Evolutionary conservation across 2,797 vertebrate species (phyloP), one percentile per base, ranked within the genome.

Genomic region (Loriculus beryllinus): DNA sequence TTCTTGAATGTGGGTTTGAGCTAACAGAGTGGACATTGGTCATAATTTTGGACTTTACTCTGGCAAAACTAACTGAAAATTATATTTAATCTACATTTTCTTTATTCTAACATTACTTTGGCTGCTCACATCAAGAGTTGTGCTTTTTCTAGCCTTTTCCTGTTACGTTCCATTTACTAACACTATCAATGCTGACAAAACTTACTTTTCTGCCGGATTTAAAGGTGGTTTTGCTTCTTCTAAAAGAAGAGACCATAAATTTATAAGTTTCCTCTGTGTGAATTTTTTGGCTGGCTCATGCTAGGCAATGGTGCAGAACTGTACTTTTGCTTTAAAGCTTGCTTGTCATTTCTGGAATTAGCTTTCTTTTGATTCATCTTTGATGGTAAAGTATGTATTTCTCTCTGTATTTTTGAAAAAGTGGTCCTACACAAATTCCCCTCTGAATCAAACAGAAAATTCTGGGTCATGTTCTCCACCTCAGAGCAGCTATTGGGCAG

Each of bases 381-480:
- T 89, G 64, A 95, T 37, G 17, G 82, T 94, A 82, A 82, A 70
- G 76, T 67, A 69, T 76, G 3, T 57, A 19, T 64, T 86, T 91
- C 8, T 49, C 25, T 87, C 82, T 42, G 83, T 70, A 49, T 56
- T 59, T 94, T 77, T 89, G 87, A 90, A 67, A 91, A 96, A 96
- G 91, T 93, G 71, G 83, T 95, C 79, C 93, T 96, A 76, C 86
- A 92, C 93, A 92, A 96, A 85, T 70, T 84, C 72, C 80, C 25
- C 10, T 37, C 78, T 87, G 28, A 88, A 86, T 59, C 47, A 48
- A 76, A 71, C 9, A 28, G 15, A 89, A 25, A 51, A 54, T 54
- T 77, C 29, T 5, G 78, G 10, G 22, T 51, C 9, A 0, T 52
- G 39, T 39, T 39, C 42, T 71, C 51, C 42, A 57, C 22, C 28